These are phyloP conservation scores for Ditylenchus weischeri DNA, from an alignment of 2,888 invertebrate species.

Conservation along the genomic window DNA sequence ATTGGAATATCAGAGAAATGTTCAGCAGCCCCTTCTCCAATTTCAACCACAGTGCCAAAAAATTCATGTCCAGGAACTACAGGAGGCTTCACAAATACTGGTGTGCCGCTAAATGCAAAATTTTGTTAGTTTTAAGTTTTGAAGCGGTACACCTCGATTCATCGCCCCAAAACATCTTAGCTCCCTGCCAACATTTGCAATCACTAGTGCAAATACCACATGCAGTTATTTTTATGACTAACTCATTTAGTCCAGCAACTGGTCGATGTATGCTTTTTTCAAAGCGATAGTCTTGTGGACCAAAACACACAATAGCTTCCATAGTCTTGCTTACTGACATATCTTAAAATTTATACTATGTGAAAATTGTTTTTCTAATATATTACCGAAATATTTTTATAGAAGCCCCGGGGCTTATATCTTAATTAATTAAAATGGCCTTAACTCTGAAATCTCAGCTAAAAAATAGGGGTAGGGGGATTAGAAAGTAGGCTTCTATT, in stretches of 20 bases:
- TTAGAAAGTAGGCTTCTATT: no score
- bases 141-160: neutral
- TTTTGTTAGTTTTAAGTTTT: no score
- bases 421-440: no score
- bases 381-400: no score
- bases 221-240: slow-evolving; percentile 4
- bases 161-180: slow-evolving; percentile 6
- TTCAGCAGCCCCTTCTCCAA: slow-evolving; percentile 10
- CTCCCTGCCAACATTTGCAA: slow-evolving; percentile 7
- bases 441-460: no score
- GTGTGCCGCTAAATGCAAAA: no score
- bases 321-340: neutral
- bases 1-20: neutral
- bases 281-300: neutral
- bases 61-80: slow-evolving; percentile 7
- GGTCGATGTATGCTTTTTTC: neutral
- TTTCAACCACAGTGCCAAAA: neutral
- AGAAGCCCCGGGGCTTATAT: no score
- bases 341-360: no score
- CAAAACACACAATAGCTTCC: slow-evolving; percentile 9
- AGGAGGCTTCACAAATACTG: neutral
- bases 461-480: no score
- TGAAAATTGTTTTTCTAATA: no score
- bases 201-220: slow-evolving; percentile 11
- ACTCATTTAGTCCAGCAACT: neutral